Base-by-base conservation (phyloP, 2,888 invertebrate genomes). In the Saturnia pavonia region DNA sequence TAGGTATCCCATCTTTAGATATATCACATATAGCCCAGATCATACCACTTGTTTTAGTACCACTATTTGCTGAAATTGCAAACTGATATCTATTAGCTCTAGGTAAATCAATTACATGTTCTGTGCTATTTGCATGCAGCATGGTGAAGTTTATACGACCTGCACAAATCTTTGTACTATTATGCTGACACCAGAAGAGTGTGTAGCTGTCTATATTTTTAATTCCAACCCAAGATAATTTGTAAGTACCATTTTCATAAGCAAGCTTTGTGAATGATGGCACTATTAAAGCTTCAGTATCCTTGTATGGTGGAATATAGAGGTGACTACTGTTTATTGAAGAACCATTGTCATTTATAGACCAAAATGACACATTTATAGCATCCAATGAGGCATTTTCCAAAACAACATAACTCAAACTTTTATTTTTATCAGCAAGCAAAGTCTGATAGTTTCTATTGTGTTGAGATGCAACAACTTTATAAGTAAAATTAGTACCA, bases 41-140 rank as follows among this genome's bases (percentile, higher is more conserved):
- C 96, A 98, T 97, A 1, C 98, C 98, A 83, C 97, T 97, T 76
- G 97, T 97, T 73, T 94, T 94, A 6, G 86, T 86, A 0, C 91
- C 88, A 63, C 95, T 95, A 81, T 98, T 97, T 0, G 97, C 97
- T 8, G 98, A 96, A 73, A 98, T 97, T 1, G 97, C 98, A 92
- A 98, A 97, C 81, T 95, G 97, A 84, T 95, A 96, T 48, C 95
- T 95, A 72, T 90, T 91, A 70, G 95, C 94, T 91, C 91, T 74
- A 6, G 95, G 94, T 27, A 96, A 93, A 40, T 95, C 95, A 77
- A 96, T 94, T 67, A 95, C 95, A 82, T 95, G 81, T 91, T 95
- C 82, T 92, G 82, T 90, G 73, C 87, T 86, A 9, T 81, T 78
- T 12, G 89, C 77, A 72, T 86, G 85, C 74, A 94, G 80, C 34